Evolutionary conservation across 2,113 vertebrate species (phyloP).

Genomic region (Stigmatopora nigra): DNA sequence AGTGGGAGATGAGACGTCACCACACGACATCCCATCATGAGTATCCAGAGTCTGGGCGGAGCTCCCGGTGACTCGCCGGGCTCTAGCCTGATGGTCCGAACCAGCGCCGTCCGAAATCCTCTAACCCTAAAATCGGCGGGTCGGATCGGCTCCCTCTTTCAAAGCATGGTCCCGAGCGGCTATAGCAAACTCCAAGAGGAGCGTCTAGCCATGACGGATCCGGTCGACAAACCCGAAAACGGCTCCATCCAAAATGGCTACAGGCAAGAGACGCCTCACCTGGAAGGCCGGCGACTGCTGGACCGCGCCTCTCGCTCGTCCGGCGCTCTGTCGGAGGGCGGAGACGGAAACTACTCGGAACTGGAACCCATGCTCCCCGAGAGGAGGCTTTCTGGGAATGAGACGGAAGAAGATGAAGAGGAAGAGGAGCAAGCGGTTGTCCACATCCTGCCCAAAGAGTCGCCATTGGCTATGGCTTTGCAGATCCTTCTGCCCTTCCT

Average conservation of each 20-base stretch:
- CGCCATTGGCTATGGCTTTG: slow-evolving; percentile 82
- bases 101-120: slow-evolving; percentile 74
- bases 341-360: slow-evolving; percentile 72
- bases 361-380: slow-evolving; percentile 80
- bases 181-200: slow-evolving; percentile 89
- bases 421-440: slow-evolving; percentile 6
- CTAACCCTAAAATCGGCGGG: slow-evolving; percentile 75
- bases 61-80: slow-evolving; percentile 62
- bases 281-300: slow-evolving; percentile 75
- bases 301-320: slow-evolving; percentile 73
- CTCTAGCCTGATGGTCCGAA: slow-evolving; percentile 66
- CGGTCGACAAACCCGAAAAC: slow-evolving; percentile 75
- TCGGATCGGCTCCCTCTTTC: slow-evolving; percentile 76
- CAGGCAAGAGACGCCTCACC: slow-evolving; percentile 70
- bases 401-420: slow-evolving; percentile 36
- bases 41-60: slow-evolving; percentile 61
- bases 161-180: slow-evolving; percentile 88
- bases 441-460: slow-evolving; percentile 80
- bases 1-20: slow-evolving; percentile 52
- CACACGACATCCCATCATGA: slow-evolving; percentile 55
- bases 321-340: slow-evolving; percentile 70
- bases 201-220: slow-evolving; percentile 78
- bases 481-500: slow-evolving; percentile 92
- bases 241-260: slow-evolving; percentile 69
- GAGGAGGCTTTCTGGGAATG: slow-evolving; percentile 57